A percentile compares a stretch with the other conserved stretches of the same genome.
Conservation (phyloP, 2,113 vertebrate species). For the Crotalus horridus region DNA sequence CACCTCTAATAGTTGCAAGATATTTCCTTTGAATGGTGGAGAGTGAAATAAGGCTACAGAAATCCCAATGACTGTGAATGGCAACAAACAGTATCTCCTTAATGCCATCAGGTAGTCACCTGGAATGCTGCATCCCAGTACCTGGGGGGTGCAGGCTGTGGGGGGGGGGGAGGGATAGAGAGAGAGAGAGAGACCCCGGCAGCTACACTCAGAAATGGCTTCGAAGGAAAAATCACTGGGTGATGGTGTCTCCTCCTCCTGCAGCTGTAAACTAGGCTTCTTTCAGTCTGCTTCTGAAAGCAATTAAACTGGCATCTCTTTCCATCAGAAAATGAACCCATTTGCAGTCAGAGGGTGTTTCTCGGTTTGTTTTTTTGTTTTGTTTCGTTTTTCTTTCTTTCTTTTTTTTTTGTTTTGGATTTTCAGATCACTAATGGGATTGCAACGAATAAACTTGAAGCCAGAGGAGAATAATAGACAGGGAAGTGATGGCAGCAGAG, state of each 20-base stretch:
- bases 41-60: background rate
- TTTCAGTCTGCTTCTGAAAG: slow-evolving; percentile 2
- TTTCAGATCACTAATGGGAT: slow-evolving; percentile 13
- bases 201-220: background rate
- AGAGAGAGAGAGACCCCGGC: background rate
- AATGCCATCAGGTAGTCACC: background rate
- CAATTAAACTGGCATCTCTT: slow-evolving; percentile 17
- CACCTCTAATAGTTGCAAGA: background rate
- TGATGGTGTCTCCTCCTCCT: background rate
- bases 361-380: slow-evolving; percentile 2
- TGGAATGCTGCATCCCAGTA: background rate
- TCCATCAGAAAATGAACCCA: slow-evolving; percentile 14
- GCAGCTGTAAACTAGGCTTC: background rate
- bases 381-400: fast-evolving
- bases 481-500: background rate
- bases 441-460: slow-evolving; percentile 7
- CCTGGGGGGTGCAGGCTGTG: background rate
- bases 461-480: background rate
- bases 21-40: background rate
- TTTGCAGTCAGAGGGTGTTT: slow-evolving; percentile 9
- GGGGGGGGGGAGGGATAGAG: too few species aligned
- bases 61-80: background rate
- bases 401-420: too few species aligned
- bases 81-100: background rate
- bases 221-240: background rate